Evolutionary conservation across 2,797 vertebrate species (phyloP), one percentile per base, ranked within the genome.

Genomic region (Coilia nasus): DNA sequence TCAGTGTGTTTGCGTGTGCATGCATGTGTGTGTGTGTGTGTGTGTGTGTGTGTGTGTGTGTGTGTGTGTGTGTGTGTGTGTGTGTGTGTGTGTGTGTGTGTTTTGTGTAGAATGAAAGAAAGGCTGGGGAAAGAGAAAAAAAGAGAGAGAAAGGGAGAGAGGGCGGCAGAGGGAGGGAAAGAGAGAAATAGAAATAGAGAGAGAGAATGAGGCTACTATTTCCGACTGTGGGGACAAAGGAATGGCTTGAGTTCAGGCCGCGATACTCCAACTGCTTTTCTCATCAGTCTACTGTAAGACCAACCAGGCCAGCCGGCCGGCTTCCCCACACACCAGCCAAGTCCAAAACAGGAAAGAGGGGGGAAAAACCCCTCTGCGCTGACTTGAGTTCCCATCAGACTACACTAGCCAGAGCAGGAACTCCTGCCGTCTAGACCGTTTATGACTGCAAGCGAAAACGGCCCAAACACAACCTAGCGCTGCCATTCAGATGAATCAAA

Each of bases 361-460:
- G 82, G 44, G 15, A 57, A 9, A 64, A 59, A 56, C 35, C 35
- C 15, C 50, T 67, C 31, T 41, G 54, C 59, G 82, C 83, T 71
- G 81, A 82, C 67, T 84, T 84, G 81, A 46, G 87, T 83, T 81
- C 12, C 80, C 46, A 60, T 57, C 62, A 85, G 54, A 25, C 31
- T 56, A 85, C 35, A 64, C 64, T 71, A 28, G 54, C 85, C 81
- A 60, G 57, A 41, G 54, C 19, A 50, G 17, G 46, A 84, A 57
- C 56, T 87, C 35, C 67, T 84, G 47, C 86, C 82, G 88, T 89
- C 88, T 87, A 89, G 88, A 90, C 82, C 54, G 54, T 85, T 88
- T 86, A 86, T 90, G 85, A 87, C 35, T 81, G 31, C n/a, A 47
- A 84, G 81, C 78, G 44, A 88, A 75, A 50, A 21, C 0, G 6